phyloP scores from a whole-genome alignment of 92 coral and sea anemone genomes.

The Hydrozoanthus gracilis region DNA sequence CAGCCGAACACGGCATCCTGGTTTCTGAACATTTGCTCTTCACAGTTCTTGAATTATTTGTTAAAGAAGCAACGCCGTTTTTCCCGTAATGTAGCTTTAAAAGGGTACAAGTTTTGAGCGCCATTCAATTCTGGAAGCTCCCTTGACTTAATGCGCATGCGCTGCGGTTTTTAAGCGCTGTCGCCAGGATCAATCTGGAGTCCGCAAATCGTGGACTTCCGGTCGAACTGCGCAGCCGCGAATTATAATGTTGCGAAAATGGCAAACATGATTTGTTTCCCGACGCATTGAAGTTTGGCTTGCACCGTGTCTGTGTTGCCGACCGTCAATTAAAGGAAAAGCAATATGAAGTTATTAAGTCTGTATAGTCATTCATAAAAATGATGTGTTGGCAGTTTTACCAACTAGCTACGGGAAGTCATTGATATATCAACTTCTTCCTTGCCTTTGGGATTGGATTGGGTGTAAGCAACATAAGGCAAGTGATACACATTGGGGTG shows the following conservation, averaged over 20 bases:
- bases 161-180: too few species aligned
- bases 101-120: too few species aligned
- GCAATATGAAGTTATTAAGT: background rate
- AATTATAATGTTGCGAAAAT: background rate
- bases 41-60: too few species aligned
- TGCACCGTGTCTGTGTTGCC: background rate
- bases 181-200: too few species aligned
- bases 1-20: too few species aligned
- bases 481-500: constrained; percentile 72
- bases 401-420: background rate
- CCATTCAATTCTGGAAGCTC: too few species aligned
- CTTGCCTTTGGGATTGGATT: constrained; percentile 78
- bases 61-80: too few species aligned
- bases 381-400: background rate
- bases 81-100: too few species aligned
- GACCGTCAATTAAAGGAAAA: background rate
- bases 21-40: too few species aligned
- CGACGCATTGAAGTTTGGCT: background rate
- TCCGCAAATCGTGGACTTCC: background rate
- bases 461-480: constrained; percentile 55
- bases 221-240: constrained; percentile 8
- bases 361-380: background rate
- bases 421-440: constrained; percentile 25
- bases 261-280: background rate
- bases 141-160: too few species aligned